phyloP scores from a whole-genome alignment of 64 coral and sea anemone genomes.

The Pocillopora verrucosa region DNA sequence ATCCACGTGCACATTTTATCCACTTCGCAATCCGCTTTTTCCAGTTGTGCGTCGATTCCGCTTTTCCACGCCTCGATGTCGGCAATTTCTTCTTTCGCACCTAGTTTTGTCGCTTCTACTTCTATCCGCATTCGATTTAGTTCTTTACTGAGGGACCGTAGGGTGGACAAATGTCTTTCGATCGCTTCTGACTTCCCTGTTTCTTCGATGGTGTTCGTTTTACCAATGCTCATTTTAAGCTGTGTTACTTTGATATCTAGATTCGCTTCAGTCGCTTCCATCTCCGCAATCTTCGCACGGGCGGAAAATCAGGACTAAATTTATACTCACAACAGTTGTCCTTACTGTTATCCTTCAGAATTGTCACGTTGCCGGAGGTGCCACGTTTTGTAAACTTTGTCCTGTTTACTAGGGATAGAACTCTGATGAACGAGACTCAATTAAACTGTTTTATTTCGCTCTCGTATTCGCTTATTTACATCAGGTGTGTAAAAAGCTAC shows the following conservation, averaged over 20 bases:
- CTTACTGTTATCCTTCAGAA: background rate
- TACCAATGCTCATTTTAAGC: background rate
- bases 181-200: constrained; percentile 2
- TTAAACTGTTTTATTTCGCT: too few species aligned
- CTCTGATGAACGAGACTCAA: too few species aligned
- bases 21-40: background rate
- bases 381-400: constrained; percentile 12
- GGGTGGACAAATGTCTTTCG: background rate
- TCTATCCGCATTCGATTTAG: background rate
- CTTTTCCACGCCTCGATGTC: background rate
- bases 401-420: constrained; percentile 15
- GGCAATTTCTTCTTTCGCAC: background rate
- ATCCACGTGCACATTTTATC: background rate
- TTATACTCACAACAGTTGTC: constrained; percentile 9
- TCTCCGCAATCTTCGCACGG: background rate
- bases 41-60: background rate
- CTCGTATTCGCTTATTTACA: too few species aligned
- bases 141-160: background rate
- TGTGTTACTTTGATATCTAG: background rate
- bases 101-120: background rate
- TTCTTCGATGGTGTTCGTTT: background rate
- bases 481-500: too few species aligned
- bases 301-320: background rate
- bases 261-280: constrained; percentile 29
- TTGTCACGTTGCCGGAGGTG: constrained; percentile 13